Base-by-base conservation (phyloP, 2,888 invertebrate genomes). In the Hermaeophaga mercurialis region DNA sequence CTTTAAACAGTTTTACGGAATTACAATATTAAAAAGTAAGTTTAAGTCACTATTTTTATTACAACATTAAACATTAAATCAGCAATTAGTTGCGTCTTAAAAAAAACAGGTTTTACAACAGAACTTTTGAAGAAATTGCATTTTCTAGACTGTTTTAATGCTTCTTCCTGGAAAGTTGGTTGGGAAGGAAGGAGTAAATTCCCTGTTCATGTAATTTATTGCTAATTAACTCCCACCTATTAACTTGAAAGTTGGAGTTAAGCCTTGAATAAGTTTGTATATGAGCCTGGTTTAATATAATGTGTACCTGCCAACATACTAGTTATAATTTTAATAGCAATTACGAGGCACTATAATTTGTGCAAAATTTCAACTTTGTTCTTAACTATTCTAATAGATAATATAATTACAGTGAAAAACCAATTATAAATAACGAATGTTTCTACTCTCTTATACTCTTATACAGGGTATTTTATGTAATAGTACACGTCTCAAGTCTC, bases 201-300 rank as follows among this genome's bases (percentile, higher is more conserved):
- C 44, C 53, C 56, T 52, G 56, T 53, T 55, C 46, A 36, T 43
- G 62, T 60, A 64, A 63, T 64, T 66, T 65, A 66, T 65, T 55
- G 62, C 62, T 64, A 66, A 66, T 66, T 66, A 65, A 61, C 65
- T 65, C 53, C 44, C 50, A 52, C 54, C 63, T 62, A 66, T 66
- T 65, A 66, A 66, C 62, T 65, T 49, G 58, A 53, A 55, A 61
- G 63, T 45, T 60, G 54, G 28, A 41, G 59, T 56, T 47, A 54
- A 57, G 55, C 44, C 46, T 26, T 43, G 31, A 47, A 50, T 54
- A 39, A 57, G 56, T 57, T 54, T 41, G 49, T 56, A 24, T 57
- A 56, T 47, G 48, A 54, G 47, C 26, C 31, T 31, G 44, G 49
- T 57, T 60, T 54, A 57, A 60, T 54, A 57, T 52, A 52, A 50